Base-by-base conservation (phyloP, 2,113 vertebrate genomes). In the Cranoglanis bouderius region DNA sequence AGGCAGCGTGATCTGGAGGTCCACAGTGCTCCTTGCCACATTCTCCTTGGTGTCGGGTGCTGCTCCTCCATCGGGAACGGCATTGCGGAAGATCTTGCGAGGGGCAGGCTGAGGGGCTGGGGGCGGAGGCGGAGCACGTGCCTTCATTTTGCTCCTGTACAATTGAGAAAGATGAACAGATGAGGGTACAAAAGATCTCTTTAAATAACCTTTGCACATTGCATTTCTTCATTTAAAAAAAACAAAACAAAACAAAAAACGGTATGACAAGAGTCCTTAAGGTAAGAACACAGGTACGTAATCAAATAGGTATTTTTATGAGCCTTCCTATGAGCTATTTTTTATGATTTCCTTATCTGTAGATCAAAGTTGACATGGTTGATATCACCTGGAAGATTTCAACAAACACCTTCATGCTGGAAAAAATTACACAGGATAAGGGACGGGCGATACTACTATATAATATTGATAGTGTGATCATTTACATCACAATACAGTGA, bases 131-230 rank as follows among this genome's bases (percentile, higher is more conserved):
- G 97, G 97, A 35, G 98, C 98, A 0, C 95, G 96, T 13, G 95
- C 93, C 95, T 99, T 99, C 96, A 97, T 98, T 94, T 92, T 98
- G 94, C 92, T 97, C 92, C 97, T 98, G 89, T 3, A 53, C 6
- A 85, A 77, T 21, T 26, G 19, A 91, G 46, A n/a, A 38, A 43
- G 26, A 91, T 0, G 85, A 16, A 81, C 40, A 70, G 0, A 7
- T n/a, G 6, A 87, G 26, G 24, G 40, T 77, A 75, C 72, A 75
- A 46, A 49, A 49, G 12, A 80, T 9, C 46, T n/a, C 12, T 51
- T 80, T 32, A 32, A 7, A 55, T 55, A 43, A 63, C 3, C 12
- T 84, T 70, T 49, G 29, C 40, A 32, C 16, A 51, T 8, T 32
- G 13, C 16, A n/a, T 3, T 21, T 63, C 24, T 35, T 59, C 14